Evolutionary conservation across 2,888 invertebrate species (phyloP).

Genomic region (Autographa pulchrina): DNA sequence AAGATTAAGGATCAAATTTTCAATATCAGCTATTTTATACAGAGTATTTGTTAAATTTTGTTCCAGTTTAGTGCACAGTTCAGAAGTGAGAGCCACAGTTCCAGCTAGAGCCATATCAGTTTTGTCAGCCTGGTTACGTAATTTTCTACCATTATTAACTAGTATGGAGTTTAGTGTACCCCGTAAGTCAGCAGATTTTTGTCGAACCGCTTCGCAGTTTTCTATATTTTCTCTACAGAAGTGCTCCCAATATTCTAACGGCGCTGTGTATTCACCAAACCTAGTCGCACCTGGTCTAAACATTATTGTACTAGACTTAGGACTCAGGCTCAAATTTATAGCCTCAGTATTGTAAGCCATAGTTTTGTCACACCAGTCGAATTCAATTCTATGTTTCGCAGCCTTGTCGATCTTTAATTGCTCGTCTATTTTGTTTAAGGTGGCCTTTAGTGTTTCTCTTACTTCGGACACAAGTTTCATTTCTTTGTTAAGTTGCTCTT

Average conservation of each 20-base stretch:
- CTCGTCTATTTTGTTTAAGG: slow-evolving; percentile 91
- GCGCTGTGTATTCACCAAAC: slow-evolving; percentile 92
- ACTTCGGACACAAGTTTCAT: slow-evolving; percentile 92
- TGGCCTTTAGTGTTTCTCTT: slow-evolving; percentile 89
- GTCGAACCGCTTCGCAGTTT: slow-evolving; percentile 93
- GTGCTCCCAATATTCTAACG: slow-evolving; percentile 94
- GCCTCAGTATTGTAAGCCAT: slow-evolving; percentile 94
- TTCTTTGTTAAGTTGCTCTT: slow-evolving; percentile 94
- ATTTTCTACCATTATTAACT: slow-evolving; percentile 93
- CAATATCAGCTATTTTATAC: slow-evolving; percentile 93
- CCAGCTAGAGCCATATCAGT: slow-evolving; percentile 94
- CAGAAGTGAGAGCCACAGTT: slow-evolving; percentile 93
- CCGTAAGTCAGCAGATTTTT: slow-evolving; percentile 92
- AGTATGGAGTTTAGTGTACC: slow-evolving; percentile 92
- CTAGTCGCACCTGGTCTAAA: slow-evolving; percentile 94
- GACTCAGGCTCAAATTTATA: slow-evolving; percentile 91
- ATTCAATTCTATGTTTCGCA: slow-evolving; percentile 95
- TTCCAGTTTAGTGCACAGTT: slow-evolving; percentile 92
- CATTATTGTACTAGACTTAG: slow-evolving; percentile 91
- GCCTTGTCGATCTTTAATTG: slow-evolving; percentile 93
- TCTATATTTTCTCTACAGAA: slow-evolving; percentile 94
- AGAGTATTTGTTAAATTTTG: slow-evolving; percentile 92
- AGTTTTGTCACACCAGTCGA: slow-evolving; percentile 97
- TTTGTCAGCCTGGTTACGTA: slow-evolving; percentile 94
- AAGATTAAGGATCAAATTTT: slow-evolving; percentile 92